A percentile compares a stretch with the other conserved stretches of the same genome.
Conservation (phyloP, 1,140 invertebrate genomes). For the Chymomyza costata region DNA sequence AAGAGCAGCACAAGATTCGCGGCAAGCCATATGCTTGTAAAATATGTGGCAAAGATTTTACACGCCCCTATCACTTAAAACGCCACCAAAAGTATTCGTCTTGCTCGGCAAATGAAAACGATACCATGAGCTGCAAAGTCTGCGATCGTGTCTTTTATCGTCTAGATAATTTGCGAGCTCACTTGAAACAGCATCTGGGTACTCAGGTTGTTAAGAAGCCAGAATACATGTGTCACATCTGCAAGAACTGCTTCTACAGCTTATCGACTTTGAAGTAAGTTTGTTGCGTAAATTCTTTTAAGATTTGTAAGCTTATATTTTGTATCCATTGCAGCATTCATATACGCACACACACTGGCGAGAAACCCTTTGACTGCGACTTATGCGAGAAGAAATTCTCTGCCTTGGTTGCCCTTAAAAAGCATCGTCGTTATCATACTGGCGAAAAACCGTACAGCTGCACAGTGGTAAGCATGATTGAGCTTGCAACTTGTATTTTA, state of each 20-base stretch:
- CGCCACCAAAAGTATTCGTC: conserved; percentile 84
- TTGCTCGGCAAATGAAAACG: conserved; percentile 79
- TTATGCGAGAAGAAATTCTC: conserved; percentile 83
- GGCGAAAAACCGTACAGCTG: conserved; percentile 87
- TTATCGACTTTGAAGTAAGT: conserved; percentile 78
- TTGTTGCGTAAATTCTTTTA: not conserved
- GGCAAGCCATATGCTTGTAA: conserved; percentile 74
- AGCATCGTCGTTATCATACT: conserved; percentile 87
- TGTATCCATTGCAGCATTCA: conserved; percentile 77
- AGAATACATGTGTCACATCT: conserved; percentile 80
- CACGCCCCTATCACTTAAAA: conserved; percentile 85
- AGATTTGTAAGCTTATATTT: conserved; percentile 10
- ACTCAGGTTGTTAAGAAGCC: conserved; percentile 81
- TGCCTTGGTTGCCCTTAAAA: conserved; percentile 83
- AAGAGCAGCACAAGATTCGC: conserved; percentile 62
- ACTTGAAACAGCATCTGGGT: conserved; percentile 84
- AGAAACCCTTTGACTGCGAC: conserved; percentile 75
- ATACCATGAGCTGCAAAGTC: conserved; percentile 77
- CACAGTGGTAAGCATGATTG: conserved; percentile 77
- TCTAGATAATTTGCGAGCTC: conserved; percentile 86
- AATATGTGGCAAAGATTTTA: conserved; percentile 82
- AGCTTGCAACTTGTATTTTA: not conserved
- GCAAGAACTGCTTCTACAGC: conserved; percentile 83
- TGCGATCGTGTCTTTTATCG: conserved; percentile 84
- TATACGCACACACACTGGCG: conserved; percentile 82